Evolutionary conservation across 2,888 invertebrate genomes (phyloP).

Genomic region (Pseudococcus viburni): DNA sequence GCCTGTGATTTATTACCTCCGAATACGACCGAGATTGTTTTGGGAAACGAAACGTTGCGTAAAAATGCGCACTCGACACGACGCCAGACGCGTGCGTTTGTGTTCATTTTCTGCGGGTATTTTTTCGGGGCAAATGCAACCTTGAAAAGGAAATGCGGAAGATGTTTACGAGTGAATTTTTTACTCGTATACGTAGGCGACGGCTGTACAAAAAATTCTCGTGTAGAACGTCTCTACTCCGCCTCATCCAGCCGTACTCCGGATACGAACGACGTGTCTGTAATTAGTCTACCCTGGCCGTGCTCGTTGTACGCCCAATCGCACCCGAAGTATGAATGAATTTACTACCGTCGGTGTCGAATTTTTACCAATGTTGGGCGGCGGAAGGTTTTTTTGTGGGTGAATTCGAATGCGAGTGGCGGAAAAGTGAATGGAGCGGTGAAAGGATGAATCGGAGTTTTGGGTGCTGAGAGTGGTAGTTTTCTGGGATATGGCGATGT

Average conservation of each 20-base stretch:
- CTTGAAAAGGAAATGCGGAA: slow-evolving; percentile 34
- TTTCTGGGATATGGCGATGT: background rate
- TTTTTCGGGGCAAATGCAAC: slow-evolving; percentile 5
- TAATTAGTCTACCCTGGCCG: background rate
- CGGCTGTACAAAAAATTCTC: background rate
- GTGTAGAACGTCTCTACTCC: background rate
- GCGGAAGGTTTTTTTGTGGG: slow-evolving; percentile 30
- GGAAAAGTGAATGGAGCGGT: background rate
- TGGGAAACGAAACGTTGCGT: background rate
- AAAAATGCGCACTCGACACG: background rate
- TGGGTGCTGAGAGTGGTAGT: background rate
- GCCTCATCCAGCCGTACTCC: background rate
- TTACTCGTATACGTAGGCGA: background rate
- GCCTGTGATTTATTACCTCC: background rate
- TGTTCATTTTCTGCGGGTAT: background rate
- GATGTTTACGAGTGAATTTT: slow-evolving; percentile 24
- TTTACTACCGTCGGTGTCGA: background rate
- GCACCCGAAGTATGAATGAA: slow-evolving; percentile 1
- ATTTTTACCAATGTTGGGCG: background rate
- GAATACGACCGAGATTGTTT: background rate
- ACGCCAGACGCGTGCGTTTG: background rate
- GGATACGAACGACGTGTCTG: background rate
- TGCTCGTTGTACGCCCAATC: background rate
- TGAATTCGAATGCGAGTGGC: background rate
- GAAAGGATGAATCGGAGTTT: background rate